Evolutionary conservation across 1,140 invertebrate genomes (phyloP), one percentile per base, ranked within the genome.

Genomic region (Tetragonula clypearis): DNA sequence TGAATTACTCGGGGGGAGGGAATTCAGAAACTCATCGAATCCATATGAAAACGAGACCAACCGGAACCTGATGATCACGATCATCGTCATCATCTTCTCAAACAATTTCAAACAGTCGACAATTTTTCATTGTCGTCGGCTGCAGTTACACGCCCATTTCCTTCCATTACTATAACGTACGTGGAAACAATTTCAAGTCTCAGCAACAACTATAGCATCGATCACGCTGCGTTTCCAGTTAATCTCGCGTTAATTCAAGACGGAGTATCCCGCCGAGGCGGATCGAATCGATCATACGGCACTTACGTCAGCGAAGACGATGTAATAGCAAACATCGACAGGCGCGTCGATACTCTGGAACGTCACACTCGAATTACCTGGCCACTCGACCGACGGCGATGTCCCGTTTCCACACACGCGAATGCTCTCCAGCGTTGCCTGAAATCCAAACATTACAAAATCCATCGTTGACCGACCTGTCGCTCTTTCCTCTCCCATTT

Each of bases 281-380:
- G 23, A 4, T 49, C 5, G 35, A 73, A 62, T 49, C 56, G 30
- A 41, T 71, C 55, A 26, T 58, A 30, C 53, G 8, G 19, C 65
- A 93, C 93, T 94, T 88, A 94, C 93, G 82, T 94, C 93, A 78
- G 92, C 88, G 79, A 94, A 94, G 62, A 93, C 91, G 19, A 87
- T 92, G 73, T 93, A 94, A 79, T 92, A 91, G 85, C 93, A 94
- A 41, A 89, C 90, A 62, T 88, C 90, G 75, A 79, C 72, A 23
- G 81, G 73, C 17, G 79, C 73, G 53, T 89, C 86, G 74, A 92
- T 93, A 82, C 86, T 93, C 82, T 92, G 84, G 73, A 91, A 87
- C 74, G 87, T 88, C 68, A 92, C 90, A 62, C 89, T 91, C 49
- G 91, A 92, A 91, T 93, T 93, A 76, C 91, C 88, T 5, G 79